Percentiles rank a stretch among this genome's conserved stretches.
phyloP scores from a whole-genome alignment of 1,140 invertebrate species.

The Brachionus asplanchnoidis region DNA sequence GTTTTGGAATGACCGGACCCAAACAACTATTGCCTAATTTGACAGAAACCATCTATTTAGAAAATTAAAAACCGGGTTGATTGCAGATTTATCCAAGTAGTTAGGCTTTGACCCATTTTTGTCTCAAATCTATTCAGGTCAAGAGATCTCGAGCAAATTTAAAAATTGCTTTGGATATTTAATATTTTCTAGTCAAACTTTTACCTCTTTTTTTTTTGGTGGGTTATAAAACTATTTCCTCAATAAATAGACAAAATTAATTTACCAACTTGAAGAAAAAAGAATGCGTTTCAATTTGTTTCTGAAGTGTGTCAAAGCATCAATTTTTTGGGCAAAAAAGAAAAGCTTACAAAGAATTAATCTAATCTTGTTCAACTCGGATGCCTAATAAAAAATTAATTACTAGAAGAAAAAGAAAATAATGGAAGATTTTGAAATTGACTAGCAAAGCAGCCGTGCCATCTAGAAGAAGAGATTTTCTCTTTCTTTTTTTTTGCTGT shows the following conservation, averaged over 20 bases:
- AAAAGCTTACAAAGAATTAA: neutral
- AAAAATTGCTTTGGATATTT: neutral
- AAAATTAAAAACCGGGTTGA: neutral
- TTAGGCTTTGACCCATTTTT: neutral
- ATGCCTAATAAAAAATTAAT: neutral
- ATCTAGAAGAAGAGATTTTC: neutral
- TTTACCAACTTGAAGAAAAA: neutral
- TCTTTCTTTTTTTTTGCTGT: neutral
- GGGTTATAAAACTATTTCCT: neutral
- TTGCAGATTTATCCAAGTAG: neutral
- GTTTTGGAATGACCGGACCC: neutral
- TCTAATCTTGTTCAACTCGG: neutral
- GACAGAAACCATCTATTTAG: neutral
- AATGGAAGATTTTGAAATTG: neutral
- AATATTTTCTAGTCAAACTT: neutral
- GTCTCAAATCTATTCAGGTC: neutral
- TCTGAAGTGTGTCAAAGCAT: neutral
- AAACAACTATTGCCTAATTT: neutral
- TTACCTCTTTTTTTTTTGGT: neutral
- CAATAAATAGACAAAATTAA: neutral
- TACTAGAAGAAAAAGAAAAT: neutral
- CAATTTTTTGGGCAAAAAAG: neutral
- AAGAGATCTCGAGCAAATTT: neutral
- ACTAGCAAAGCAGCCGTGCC: neutral
- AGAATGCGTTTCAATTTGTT: neutral